Evolutionary conservation across 2,113 vertebrate species (phyloP).

Genomic region (Microtus ochrogaster): DNA sequence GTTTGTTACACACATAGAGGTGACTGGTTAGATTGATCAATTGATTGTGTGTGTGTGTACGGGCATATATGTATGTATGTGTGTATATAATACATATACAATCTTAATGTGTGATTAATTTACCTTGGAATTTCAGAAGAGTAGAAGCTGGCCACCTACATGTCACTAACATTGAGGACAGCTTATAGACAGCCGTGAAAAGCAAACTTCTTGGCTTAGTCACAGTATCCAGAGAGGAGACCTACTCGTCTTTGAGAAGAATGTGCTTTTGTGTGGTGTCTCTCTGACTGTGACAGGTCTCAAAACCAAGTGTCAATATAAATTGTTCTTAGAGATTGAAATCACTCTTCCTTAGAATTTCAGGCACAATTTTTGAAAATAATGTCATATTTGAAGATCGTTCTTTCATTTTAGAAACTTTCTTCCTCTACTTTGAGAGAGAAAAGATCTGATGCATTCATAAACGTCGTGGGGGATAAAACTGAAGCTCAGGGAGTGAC

Average conservation of each 20-base stretch:
- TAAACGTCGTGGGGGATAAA: not conserved
- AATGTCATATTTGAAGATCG: slow-evolving; percentile 37
- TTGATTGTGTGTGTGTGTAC: no score
- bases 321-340: slow-evolving; percentile 32
- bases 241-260: not conserved
- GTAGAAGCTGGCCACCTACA: not conserved
- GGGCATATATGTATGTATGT: not conserved
- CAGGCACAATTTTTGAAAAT: not conserved
- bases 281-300: not conserved
- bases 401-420: slow-evolving; percentile 11
- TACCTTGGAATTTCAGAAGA: not conserved
- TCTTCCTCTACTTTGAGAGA: not conserved
- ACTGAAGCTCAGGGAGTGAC: not conserved
- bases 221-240: fast-evolving
- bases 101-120: not conserved
- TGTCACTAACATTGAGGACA: not conserved
- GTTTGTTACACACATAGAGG: not conserved
- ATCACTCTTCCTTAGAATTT: slow-evolving; percentile 1
- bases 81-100: not conserved
- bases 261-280: not conserved
- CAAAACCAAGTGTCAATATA: not conserved
- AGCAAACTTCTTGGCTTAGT: not conserved
- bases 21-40: not conserved
- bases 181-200: not conserved
- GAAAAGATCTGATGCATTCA: not conserved